These are phyloP conservation scores for Phania funesta DNA, from an alignment of 2,888 invertebrate genomes.

Conservation along the genomic window DNA sequence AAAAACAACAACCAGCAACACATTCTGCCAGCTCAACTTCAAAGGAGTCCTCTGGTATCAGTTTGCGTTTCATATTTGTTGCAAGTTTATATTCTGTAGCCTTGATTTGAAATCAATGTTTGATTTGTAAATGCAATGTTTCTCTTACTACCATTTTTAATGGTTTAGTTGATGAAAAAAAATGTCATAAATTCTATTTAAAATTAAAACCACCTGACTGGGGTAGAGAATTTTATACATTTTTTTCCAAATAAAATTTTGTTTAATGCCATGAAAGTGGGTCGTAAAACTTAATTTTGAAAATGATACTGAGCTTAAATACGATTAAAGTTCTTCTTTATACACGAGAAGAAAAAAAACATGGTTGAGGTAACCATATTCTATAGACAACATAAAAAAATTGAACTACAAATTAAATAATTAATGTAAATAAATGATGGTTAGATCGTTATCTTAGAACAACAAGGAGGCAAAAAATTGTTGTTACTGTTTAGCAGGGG, in stretches of 20 bases:
- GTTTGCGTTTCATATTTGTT: constrained; percentile 27
- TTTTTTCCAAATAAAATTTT: not conserved
- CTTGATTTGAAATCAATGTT: constrained; percentile 65
- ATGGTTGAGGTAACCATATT: no score
- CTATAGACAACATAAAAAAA: no score
- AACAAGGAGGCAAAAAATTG: no score
- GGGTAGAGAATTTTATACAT: not conserved
- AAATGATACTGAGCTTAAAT: no score
- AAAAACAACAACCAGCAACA: not conserved
- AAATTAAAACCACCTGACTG: constrained; percentile 38
- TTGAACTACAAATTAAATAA: no score
- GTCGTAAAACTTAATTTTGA: not conserved
- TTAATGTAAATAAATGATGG: no score
- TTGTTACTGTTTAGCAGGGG: no score
- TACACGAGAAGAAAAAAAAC: no score
- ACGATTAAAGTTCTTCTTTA: no score
- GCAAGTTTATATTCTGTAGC: constrained; percentile 55
- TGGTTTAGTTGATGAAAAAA: constrained; percentile 20
- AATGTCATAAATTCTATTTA: constrained; percentile 37
- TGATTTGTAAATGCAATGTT: constrained; percentile 38
- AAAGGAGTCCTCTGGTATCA: constrained; percentile 55
- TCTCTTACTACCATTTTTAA: constrained; percentile 12
- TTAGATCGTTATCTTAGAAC: no score
- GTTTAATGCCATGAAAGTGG: not conserved
- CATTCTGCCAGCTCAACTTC: constrained; percentile 32